Conservation (phyloP, 2,888 invertebrate species). For the Sphinx pinastri region DNA sequence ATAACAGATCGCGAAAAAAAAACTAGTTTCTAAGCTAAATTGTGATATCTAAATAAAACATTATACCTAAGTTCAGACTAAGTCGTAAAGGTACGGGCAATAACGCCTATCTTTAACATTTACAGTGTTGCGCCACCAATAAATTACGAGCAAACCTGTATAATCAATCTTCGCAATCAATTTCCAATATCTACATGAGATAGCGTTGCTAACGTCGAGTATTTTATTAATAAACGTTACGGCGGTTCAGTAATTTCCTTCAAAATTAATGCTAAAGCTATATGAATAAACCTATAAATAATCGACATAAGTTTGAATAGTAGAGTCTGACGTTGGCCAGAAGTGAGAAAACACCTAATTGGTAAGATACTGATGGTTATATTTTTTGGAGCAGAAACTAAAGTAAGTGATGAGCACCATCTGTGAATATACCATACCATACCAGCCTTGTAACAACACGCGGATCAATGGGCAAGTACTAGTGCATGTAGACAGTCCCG, state of each 20-base stretch:
- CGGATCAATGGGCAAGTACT: too few species aligned
- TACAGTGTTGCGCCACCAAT: constrained; percentile 10
- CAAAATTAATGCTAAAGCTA: constrained; percentile 10
- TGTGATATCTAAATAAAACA: neutral
- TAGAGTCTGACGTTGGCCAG: too few species aligned
- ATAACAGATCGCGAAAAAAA: neutral
- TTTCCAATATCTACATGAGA: constrained; percentile 41
- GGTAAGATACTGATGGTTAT: too few species aligned
- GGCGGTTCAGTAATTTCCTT: constrained; percentile 25
- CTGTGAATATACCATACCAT: too few species aligned
- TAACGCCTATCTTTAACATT: constrained; percentile 17
- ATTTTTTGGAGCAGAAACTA: too few species aligned
- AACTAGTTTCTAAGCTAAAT: neutral
- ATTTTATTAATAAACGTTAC: constrained; percentile 26
- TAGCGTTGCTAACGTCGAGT: constrained; percentile 32
- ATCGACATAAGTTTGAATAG: too few species aligned
- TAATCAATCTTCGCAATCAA: constrained; percentile 39
- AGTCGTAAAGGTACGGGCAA: constrained; percentile 4
- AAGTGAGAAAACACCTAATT: too few species aligned
- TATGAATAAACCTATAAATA: too few species aligned
- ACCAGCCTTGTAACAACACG: too few species aligned
- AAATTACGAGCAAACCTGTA: constrained; percentile 23
- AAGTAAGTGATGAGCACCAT: too few species aligned
- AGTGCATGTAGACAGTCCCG: too few species aligned
- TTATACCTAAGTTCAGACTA: neutral